Evolutionary conservation across 2,113 vertebrate species (phyloP).

Genomic region (Crotalus horridus): DNA sequence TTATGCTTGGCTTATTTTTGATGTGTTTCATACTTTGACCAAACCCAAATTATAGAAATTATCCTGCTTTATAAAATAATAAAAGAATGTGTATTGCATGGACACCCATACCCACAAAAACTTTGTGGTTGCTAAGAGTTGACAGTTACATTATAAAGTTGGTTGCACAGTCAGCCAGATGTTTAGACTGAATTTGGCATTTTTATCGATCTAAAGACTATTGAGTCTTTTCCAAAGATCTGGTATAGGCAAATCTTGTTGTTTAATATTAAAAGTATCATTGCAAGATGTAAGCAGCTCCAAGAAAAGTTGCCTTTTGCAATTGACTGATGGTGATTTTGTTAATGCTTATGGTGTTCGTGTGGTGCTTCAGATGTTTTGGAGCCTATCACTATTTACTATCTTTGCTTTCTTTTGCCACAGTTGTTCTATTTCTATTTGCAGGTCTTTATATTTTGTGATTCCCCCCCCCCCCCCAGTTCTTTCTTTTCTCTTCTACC

Average conservation of each 20-base stretch:
- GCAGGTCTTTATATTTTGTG: no score
- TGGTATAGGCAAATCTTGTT: neutral
- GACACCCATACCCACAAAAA: neutral
- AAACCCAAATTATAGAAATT: neutral
- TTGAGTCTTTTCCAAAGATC: neutral
- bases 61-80: neutral
- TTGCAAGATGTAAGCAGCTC: neutral
- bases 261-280: neutral
- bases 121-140: neutral
- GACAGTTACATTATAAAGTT: neutral
- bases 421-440: no score
- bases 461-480: no score
- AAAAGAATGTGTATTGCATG: neutral
- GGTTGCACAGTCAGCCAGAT: neutral
- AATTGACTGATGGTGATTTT: neutral
- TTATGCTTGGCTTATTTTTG: neutral
- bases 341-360: neutral
- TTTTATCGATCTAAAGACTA: neutral
- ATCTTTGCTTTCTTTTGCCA: neutral
- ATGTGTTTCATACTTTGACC: neutral
- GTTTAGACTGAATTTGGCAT: neutral
- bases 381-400: neutral
- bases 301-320: neutral
- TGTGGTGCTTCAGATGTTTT: neutral
- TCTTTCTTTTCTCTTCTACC: no score